Evolutionary conservation across 2,113 vertebrate genomes (phyloP), one percentile per base, ranked within the genome.

Genomic region (Corythaeola cristata): DNA sequence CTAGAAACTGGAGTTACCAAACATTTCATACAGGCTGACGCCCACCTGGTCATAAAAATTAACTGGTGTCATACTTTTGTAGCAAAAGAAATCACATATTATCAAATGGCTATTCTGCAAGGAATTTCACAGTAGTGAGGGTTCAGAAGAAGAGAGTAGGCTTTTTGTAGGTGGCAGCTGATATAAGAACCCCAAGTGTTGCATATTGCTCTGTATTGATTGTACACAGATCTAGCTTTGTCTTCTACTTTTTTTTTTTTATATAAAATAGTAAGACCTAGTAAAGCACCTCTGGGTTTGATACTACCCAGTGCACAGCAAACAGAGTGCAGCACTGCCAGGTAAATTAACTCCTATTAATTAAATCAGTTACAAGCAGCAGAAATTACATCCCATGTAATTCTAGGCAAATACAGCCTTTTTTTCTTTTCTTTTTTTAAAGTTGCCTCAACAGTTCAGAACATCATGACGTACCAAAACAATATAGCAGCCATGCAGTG

Each of bases 401-500:
- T 92, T 80, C 35, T 69, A 22, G 14, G 14, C 16, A 79, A 86
- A 83, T 12, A 49, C 0, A 37, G 6, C 8, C 18, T 26, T 8
- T 58, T n/a, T 18, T 50, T 8, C 1, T 8, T 17, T 5, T 5
- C 21, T 59, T 45, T 24, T 13, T 7, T 2, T 7, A 9, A 14
- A 13, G 9, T 45, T 77, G 15, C 41, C 67, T 84, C 44, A 69
- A 44, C 24, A 71, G 21, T 58, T 73, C 20, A 27, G 71, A 72
- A 12, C 6, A 12, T 9, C 2, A 1, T 37, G 37, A 37, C 9
- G 59, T 41, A 67, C 68, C 15, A 69, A 81, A 86, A 33, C 14
- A 71, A 37, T 1, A 30, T 0, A 58, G 28, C 6, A 3, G n/a
- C 37, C 41, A 14, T 2, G 18, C 24, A 52, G 33, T 1, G 0